These are phyloP conservation scores for Xiphias gladius DNA, from an alignment of 2,113 vertebrate genomes.

Conservation along the genomic window DNA sequence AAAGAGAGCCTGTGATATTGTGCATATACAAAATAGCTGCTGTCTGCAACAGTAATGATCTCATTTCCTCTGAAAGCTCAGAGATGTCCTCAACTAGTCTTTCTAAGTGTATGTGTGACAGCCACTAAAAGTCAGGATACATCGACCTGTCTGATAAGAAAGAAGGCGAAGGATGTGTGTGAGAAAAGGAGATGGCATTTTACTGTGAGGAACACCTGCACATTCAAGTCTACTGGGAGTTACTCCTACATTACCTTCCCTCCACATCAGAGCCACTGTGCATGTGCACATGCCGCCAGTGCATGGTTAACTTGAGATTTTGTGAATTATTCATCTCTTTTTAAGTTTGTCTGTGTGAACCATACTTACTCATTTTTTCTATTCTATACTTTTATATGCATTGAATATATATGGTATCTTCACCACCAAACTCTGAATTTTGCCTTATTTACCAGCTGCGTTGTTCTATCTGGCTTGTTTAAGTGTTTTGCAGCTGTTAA, in stretches of 20 bases:
- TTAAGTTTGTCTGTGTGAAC: conserved; percentile 74
- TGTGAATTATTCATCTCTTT: conserved; percentile 98
- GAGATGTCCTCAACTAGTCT: conserved; percentile 72
- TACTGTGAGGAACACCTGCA: conserved; percentile 92
- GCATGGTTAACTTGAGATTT: conserved; percentile 88
- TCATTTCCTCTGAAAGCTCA: conserved; percentile 67
- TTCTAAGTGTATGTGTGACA: conserved; percentile 87
- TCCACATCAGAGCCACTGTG: conserved; percentile 89
- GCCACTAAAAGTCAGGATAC: conserved; percentile 93
- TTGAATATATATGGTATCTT: conserved; percentile 27
- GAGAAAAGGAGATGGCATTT: conserved; percentile 88
- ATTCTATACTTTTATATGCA: conserved; percentile 59
- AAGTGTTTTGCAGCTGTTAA: conserved; percentile 26
- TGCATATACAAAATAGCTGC: conserved; percentile 78
- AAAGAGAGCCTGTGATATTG: conserved; percentile 69
- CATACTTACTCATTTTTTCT: conserved; percentile 33
- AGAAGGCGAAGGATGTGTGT: conserved; percentile 72
- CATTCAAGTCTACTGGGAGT: conserved; percentile 98
- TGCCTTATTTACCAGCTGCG: conserved; percentile 10
- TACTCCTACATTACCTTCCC: conserved; percentile 88
- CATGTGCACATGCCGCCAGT: conserved; percentile 61
- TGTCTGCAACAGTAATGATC: conserved; percentile 80
- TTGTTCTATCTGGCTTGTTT: background rate
- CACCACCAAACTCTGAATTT: conserved; percentile 1
- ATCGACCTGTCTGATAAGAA: conserved; percentile 90